Percentiles rank a stretch among this genome's conserved stretches.
These are phyloP conservation scores for Lepidothrix coronata DNA, from an alignment of 2,113 vertebrate genomes.

Conservation along the genomic window DNA sequence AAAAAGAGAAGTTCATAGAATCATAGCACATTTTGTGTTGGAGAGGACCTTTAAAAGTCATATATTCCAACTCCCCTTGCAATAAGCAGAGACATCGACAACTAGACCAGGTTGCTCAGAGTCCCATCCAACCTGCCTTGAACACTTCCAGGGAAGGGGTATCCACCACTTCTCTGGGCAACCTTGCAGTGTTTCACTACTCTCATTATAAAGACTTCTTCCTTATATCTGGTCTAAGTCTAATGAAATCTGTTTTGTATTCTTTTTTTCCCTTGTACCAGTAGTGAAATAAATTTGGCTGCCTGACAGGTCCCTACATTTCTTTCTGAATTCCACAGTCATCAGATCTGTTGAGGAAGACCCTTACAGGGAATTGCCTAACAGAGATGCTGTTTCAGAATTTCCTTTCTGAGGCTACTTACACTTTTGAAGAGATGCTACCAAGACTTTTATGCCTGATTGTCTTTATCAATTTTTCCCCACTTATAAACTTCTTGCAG, in stretches of 20 bases:
- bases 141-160: background rate
- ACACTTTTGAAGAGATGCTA: background rate
- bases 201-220: background rate
- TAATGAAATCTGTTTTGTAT: background rate
- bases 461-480: background rate
- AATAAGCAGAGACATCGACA: background rate
- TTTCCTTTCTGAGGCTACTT: background rate
- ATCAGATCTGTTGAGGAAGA: background rate
- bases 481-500: background rate
- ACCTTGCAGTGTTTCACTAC: background rate
- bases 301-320: background rate
- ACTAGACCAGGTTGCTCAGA: background rate
- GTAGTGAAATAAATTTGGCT: background rate
- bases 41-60: background rate
- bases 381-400: background rate
- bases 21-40: background rate
- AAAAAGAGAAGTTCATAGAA: background rate
- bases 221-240: background rate
- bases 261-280: background rate
- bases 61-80: background rate
- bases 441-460: background rate
- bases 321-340: background rate
- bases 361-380: background rate
- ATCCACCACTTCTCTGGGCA: background rate
- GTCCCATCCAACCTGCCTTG: background rate